A percentile compares a stretch with the other conserved stretches of the same genome.
Conservation (phyloP, 1,140 invertebrate genomes). For the Drosophila serrata region DNA sequence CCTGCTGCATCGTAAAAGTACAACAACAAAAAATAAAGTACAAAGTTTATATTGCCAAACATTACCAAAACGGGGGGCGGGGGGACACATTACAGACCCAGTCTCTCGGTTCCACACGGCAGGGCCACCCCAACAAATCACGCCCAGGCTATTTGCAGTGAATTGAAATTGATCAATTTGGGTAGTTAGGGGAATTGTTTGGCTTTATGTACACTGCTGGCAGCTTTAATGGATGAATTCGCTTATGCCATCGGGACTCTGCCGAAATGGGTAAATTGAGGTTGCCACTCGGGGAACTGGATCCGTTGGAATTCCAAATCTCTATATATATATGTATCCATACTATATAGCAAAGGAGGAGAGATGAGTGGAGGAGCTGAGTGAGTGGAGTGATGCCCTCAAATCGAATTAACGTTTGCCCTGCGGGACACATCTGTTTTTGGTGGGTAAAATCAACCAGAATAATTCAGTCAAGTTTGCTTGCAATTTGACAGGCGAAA, state of each 20-base stretch:
- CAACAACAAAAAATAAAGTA: constrained; percentile 49
- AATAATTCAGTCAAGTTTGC: constrained; percentile 42
- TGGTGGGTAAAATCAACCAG: constrained; percentile 21
- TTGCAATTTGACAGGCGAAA: constrained; percentile 37
- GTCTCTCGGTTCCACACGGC: neutral
- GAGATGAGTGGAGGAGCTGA: neutral
- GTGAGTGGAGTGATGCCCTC: constrained; percentile 28
- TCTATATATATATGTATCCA: constrained; percentile 13
- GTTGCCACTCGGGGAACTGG: constrained; percentile 43
- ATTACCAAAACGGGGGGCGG: constrained; percentile 55
- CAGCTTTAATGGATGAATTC: constrained; percentile 76
- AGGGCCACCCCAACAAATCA: constrained; percentile 63
- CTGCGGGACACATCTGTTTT: constrained; percentile 41
- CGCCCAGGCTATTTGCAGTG: constrained; percentile 79
- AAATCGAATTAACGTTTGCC: constrained; percentile 71
- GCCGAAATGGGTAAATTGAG: constrained; percentile 53
- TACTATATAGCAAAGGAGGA: constrained; percentile 2
- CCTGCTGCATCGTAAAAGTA: constrained; percentile 45
- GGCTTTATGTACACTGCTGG: constrained; percentile 56
- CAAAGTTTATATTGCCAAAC: constrained; percentile 69
- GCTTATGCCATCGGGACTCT: constrained; percentile 55
- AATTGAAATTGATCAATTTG: constrained; percentile 83
- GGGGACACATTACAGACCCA: constrained; percentile 50
- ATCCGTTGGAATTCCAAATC: constrained; percentile 12
- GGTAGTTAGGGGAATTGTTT: constrained; percentile 78